phyloP scores from a whole-genome alignment of 2,888 invertebrate genomes.

The Eupithecia abbreviata region DNA sequence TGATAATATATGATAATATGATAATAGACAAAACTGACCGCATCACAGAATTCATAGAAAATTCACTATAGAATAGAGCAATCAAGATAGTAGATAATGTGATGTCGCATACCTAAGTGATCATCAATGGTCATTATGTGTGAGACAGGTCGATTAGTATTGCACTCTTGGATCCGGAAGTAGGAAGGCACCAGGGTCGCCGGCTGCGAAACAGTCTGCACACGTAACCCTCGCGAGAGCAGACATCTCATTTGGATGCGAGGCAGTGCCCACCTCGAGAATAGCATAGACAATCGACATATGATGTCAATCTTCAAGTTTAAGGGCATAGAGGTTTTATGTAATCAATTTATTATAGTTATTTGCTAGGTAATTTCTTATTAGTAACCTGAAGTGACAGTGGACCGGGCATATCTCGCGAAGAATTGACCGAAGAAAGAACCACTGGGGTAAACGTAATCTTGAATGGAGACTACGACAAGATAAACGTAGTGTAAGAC shows the following conservation, averaged over 20 bases:
- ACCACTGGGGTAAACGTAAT: too few species aligned
- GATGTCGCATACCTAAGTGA: constrained; percentile 22
- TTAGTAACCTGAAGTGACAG: too few species aligned
- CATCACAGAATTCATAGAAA: constrained; percentile 20
- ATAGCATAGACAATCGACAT: constrained; percentile 52
- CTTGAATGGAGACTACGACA: too few species aligned
- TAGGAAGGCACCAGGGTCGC: constrained; percentile 72
- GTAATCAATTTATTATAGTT: constrained; percentile 13
- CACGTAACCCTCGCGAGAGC: constrained; percentile 50
- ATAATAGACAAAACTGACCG: constrained; percentile 12
- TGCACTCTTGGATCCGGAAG: constrained; percentile 71
- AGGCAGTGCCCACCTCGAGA: constrained; percentile 44
- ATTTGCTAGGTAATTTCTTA: too few species aligned
- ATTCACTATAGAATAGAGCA: not conserved
- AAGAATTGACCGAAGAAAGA: too few species aligned
- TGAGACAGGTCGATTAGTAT: constrained; percentile 60
- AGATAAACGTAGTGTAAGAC: too few species aligned
- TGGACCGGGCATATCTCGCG: too few species aligned
- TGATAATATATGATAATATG: too few species aligned
- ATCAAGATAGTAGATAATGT: constrained; percentile 15
- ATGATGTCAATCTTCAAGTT: constrained; percentile 53
- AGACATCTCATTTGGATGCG: constrained; percentile 63
- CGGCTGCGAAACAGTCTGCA: constrained; percentile 57
- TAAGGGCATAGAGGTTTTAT: constrained; percentile 43
- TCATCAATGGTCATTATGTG: constrained; percentile 33